Evolutionary conservation across 2,113 vertebrate species (phyloP).

Genomic region (Clarias magur): DNA sequence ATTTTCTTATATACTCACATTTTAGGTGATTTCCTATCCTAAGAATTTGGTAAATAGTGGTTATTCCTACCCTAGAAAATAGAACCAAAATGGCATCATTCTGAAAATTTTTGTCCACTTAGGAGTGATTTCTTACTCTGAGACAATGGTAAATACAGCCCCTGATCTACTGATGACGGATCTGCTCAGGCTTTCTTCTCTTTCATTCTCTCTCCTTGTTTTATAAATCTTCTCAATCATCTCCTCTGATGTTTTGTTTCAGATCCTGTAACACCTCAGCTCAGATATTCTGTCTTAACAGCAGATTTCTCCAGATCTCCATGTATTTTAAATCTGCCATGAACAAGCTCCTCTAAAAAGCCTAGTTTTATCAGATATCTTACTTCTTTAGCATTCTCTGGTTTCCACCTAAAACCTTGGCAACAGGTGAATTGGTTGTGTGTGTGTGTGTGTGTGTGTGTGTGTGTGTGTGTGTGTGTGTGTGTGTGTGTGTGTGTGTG

Average conservation of each 20-base stretch:
- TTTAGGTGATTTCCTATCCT: too few species aligned
- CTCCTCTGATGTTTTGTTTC: neutral
- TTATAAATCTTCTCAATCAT: neutral
- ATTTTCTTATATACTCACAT: too few species aligned
- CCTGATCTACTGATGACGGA: neutral
- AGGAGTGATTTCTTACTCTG: too few species aligned
- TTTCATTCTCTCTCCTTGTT: neutral
- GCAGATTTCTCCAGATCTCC: neutral
- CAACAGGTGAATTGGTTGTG: too few species aligned
- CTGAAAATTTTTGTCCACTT: too few species aligned
- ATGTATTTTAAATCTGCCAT: neutral
- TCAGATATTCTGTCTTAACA: neutral
- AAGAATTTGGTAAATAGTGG: too few species aligned
- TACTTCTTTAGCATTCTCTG: neutral
- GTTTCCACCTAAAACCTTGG: too few species aligned
- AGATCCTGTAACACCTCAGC: neutral
- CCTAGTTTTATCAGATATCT: neutral
- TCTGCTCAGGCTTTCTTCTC: neutral
- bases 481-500: neutral
- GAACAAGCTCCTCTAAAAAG: neutral
- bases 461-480: neutral
- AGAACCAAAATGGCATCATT: too few species aligned
- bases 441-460: neutral
- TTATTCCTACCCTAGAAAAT: too few species aligned
- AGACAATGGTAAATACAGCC: too few species aligned